A percentile compares a stretch with the other conserved stretches of the same genome.
These are phyloP conservation scores for Dunckerocampus dactyliophorus DNA, from an alignment of 2,113 vertebrate genomes.

Conservation along the genomic window DNA sequence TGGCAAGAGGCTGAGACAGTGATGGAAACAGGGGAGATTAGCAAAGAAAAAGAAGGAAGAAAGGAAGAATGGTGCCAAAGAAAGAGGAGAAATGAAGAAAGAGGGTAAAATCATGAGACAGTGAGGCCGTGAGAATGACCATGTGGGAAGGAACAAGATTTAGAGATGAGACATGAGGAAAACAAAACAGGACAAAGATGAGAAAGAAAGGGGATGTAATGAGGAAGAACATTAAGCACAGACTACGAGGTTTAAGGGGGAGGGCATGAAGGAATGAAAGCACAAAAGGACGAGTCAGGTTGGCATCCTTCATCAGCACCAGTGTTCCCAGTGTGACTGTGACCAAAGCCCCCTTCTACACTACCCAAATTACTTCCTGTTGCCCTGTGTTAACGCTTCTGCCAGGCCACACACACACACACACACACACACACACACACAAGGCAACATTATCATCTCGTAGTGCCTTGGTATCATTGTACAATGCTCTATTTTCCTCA, in stretches of 20 bases:
- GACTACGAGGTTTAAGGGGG: conserved; percentile 25
- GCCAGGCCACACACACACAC: conserved; percentile 33
- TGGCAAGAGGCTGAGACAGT: conserved; percentile 36
- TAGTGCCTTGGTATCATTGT: no score
- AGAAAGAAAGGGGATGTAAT: neutral
- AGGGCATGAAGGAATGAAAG: conserved; percentile 22
- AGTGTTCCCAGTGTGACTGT: conserved; percentile 46
- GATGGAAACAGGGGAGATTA: conserved; percentile 40
- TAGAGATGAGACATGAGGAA: conserved; percentile 6
- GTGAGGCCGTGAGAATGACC: conserved; percentile 32
- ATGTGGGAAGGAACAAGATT: conserved; percentile 21
- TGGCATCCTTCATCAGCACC: conserved; percentile 47
- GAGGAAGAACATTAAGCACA: conserved; percentile 7
- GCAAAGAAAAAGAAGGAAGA: conserved; percentile 30
- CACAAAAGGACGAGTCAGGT: conserved; percentile 33
- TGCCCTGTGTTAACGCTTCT: conserved; percentile 43
- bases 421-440: no score
- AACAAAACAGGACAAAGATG: conserved; percentile 4
- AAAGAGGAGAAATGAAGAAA: conserved; percentile 27
- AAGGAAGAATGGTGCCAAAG: conserved; percentile 15
- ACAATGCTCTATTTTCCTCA: no score
- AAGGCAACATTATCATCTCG: no score
- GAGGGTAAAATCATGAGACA: conserved; percentile 32
- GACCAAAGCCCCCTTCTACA: conserved; percentile 28
- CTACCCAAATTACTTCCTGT: conserved; percentile 56